Percentiles rank a stretch among this genome's conserved stretches.
These are phyloP conservation scores for Microlaimidae sp. DNA, from an alignment of 2,888 invertebrate genomes.

Conservation along the genomic window DNA sequence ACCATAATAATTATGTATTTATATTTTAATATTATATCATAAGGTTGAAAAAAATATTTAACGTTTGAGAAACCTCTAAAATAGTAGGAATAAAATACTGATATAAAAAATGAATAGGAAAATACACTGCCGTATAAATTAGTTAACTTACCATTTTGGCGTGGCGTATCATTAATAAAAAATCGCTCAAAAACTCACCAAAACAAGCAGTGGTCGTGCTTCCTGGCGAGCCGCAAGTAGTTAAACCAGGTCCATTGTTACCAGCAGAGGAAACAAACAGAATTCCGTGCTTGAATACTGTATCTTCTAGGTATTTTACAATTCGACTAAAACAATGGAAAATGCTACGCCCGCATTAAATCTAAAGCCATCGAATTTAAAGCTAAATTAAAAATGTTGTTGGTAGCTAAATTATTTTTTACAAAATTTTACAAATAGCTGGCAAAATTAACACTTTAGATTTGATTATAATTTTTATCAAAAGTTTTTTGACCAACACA, in stretches of 20 bases:
- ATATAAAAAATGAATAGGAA: no score
- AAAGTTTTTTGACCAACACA: no score
- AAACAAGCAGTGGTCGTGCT: slow-evolving; percentile 25
- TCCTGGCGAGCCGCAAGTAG: slow-evolving; percentile 60
- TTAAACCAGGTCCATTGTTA: slow-evolving; percentile 79
- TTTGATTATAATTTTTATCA: no score
- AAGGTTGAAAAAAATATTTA: neutral
- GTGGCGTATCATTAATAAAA: no score
- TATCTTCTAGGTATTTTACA: slow-evolving; percentile 47
- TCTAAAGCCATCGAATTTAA: neutral
- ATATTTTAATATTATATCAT: slow-evolving; percentile 6
- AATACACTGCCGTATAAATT: no score
- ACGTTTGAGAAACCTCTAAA: neutral
- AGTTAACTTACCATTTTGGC: no score
- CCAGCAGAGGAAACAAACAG: slow-evolving; percentile 86
- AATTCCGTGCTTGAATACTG: slow-evolving; percentile 70
- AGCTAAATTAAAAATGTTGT: slow-evolving; percentile 8
- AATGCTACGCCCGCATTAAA: slow-evolving; percentile 6
- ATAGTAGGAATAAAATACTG: no score
- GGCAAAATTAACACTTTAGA: no score
- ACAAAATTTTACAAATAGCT: neutral
- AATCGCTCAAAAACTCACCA: slow-evolving; percentile 14
- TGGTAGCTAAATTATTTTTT: slow-evolving; percentile 1
- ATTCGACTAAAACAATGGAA: slow-evolving; percentile 50
- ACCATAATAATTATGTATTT: neutral